Evolutionary conservation across 2,888 invertebrate species (phyloP), one percentile per base, ranked within the genome.

Genomic region (Campopleginae sp.): DNA sequence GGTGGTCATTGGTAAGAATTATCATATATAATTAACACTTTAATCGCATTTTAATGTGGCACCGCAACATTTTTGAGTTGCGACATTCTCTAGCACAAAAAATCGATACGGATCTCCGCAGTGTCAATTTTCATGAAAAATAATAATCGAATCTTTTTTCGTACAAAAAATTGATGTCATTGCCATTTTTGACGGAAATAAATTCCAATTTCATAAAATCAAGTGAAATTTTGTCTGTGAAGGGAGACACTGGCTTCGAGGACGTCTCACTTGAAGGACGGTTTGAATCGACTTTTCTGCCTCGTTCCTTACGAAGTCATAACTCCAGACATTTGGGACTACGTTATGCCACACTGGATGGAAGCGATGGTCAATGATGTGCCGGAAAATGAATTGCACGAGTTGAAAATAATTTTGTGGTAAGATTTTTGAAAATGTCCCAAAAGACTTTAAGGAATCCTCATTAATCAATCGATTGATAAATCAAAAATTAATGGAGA

Each of bases 301-400:
- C 94, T 99, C 86, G 98, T 99, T 46, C 99, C 99, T 0, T 99
- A 99, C 93, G 99, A 99, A 90, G 97, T 99, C 38, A 98, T 99
- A 88, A 98, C 98, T 0, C 97, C 98, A 87, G 98, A 98, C 91
- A 98, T 98, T 80, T 99, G 99, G 99, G 98, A 99, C 93, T 97
- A 97, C 93, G 98, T 99, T 31, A 99, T 99, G 98, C 99, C 99
- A 0, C 97, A 98, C 90, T 99, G 99, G 99, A 97, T 99, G 97
- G 99, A 99, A 94, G 98, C 99, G 0, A 98, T 99, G 88, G 98
- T 98, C 74, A 97, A 97, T 85, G 98, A 98, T 92, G 98, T 98
- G 0, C 97, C 98, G 0, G 97, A 98, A 93, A 97, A 98, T 93
- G 98, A 98, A 91, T 94, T 98, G 63, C 94, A 95, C 71, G 98